Evolutionary conservation across 2,113 vertebrate genomes (phyloP).

Genomic region (Ptychochromis oligacanthus): DNA sequence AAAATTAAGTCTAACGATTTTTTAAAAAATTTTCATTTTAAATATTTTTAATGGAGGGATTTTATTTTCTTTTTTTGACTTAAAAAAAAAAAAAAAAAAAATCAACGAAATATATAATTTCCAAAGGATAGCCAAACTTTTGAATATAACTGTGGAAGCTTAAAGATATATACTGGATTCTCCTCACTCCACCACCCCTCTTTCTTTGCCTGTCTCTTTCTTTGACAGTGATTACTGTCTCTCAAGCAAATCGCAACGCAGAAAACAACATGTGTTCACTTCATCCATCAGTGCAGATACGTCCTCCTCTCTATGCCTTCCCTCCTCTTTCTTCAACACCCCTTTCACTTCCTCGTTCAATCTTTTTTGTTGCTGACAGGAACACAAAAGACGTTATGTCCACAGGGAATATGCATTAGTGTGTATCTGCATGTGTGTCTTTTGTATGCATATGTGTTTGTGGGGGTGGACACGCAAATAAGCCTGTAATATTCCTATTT

Average conservation of each 20-base stretch:
- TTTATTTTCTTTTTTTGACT: not conserved
- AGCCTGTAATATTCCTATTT: slow-evolving; percentile 71
- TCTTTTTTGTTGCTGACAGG: slow-evolving; percentile 37
- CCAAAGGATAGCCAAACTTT: not conserved
- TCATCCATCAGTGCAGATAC: slow-evolving; percentile 61
- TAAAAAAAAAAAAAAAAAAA: slow-evolving; percentile 4
- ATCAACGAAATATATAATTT: not conserved
- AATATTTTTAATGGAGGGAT: not conserved
- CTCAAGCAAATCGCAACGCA: slow-evolving; percentile 44
- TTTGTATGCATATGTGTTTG: slow-evolving; percentile 15
- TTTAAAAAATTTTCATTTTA: not conserved
- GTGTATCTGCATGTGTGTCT: slow-evolving; percentile 4
- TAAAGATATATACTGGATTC: not conserved
- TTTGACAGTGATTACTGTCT: slow-evolving; percentile 51
- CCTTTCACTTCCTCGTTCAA: slow-evolving; percentile 30
- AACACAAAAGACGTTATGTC: slow-evolving; percentile 57
- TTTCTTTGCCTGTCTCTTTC: not conserved
- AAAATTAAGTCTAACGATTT: too few species aligned
- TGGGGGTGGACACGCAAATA: slow-evolving; percentile 61
- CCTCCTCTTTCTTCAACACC: slow-evolving; percentile 2
- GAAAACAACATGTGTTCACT: slow-evolving; percentile 58
- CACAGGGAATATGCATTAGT: slow-evolving; percentile 18
- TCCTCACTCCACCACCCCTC: slow-evolving; percentile 9
- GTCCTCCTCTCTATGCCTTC: slow-evolving; percentile 19
- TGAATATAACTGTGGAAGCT: not conserved